Base-by-base conservation (phyloP, 2,888 invertebrate species). In the Cordilura impudica region DNA sequence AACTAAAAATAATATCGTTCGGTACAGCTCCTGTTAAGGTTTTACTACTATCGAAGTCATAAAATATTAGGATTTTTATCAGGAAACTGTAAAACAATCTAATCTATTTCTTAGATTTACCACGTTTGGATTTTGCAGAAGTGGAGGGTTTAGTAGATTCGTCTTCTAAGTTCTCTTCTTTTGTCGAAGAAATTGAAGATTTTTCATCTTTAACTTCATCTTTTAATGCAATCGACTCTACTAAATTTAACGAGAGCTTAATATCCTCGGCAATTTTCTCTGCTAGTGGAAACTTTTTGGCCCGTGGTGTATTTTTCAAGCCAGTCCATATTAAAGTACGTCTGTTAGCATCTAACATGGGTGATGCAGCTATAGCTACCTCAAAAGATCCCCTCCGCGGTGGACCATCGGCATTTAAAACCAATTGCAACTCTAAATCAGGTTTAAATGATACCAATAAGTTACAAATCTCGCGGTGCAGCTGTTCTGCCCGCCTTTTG, bases 381-480 rank as follows among this genome's bases (percentile, higher is more conserved):
- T 89, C 89, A 69, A 89, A 89, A 3, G 89, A 83, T 1, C 89
- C 89, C 3, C 88, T 87, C 7, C 86, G 84, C 2, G 87, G 85
- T 2, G 85, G 81, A 16, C 87, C 87, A n/a, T 83, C 82, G 0
- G 82, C 78, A 83, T 89, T 89, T 1, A 89, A 84, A n/a, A 78
- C 82, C 35, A 87, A 76, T 76, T 87, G 87, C 2, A 87, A 83
- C 10, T 85, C 60, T 6, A 83, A 72, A 35, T 78, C 72, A 1
- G 86, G 80, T 47, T 84, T 84, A 2, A 83, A 47, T 23, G 78
- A 54, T 8, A 77, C 83, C 23, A 88, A 60, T 16, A 83, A 81
- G 35, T 84, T 81, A 21, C 81, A 65, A 1, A 80, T 7, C n/a
- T 85, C 84, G 10, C 82, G 82, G 58, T 88, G 86, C 71, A 89